Conservation (phyloP, 2,888 invertebrate species). For the Acanthosoma haemorrhoidale region DNA sequence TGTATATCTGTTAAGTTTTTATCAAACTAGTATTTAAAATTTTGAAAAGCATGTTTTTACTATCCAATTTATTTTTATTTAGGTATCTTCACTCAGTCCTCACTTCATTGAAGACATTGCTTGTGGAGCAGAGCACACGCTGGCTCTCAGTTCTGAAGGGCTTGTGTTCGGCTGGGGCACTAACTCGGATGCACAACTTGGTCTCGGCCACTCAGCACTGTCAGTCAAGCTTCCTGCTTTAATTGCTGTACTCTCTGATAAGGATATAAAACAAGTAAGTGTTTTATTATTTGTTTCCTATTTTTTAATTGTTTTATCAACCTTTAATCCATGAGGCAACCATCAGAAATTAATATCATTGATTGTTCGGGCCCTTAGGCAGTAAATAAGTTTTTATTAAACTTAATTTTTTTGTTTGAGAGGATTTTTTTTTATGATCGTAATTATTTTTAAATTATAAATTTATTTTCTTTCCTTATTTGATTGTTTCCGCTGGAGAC, state of each 20-base stretch:
- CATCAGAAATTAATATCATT: no score
- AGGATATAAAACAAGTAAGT: constrained; percentile 52
- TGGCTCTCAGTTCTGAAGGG: constrained; percentile 54
- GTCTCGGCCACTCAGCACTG: constrained; percentile 52
- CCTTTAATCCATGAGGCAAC: no score
- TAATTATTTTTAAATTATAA: no score
- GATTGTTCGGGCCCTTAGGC: no score
- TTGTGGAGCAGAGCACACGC: constrained; percentile 57
- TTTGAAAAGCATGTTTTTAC: not conserved
- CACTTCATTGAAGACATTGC: constrained; percentile 55
- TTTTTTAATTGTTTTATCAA: no score
- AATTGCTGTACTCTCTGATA: constrained; percentile 51
- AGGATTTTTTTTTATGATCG: no score
- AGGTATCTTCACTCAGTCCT: constrained; percentile 49
- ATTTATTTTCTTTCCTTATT: no score
- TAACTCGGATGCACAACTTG: constrained; percentile 59
- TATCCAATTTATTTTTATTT: constrained; percentile 4
- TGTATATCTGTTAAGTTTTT: no score
- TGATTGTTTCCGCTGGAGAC: no score
- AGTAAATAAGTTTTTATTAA: no score
- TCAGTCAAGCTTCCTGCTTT: constrained; percentile 54
- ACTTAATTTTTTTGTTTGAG: no score
- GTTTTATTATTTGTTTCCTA: not conserved
- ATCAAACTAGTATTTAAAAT: no score
- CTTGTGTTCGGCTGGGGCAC: constrained; percentile 60